phyloP scores from a whole-genome alignment of 53 echinoderm and acorn worm genomes.

The Paelopatides confundens region DNA sequence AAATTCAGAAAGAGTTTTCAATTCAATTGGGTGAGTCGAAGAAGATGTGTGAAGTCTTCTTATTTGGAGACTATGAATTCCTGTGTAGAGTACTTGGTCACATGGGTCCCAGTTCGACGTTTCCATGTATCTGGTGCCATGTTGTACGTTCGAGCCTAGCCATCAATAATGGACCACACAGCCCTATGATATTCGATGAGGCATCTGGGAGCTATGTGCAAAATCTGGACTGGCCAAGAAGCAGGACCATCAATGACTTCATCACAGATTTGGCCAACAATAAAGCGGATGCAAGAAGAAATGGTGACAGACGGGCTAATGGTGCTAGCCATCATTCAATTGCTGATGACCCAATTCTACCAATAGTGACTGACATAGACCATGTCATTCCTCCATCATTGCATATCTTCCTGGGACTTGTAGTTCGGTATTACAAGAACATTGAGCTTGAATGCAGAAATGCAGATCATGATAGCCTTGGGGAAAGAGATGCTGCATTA shows the following conservation, averaged over 20 bases:
- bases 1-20: no score
- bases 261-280: not conserved
- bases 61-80: no score
- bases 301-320: not conserved
- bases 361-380: not conserved
- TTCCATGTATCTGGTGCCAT: not conserved
- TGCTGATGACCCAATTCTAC: not conserved
- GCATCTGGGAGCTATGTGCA: not conserved
- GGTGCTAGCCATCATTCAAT: not conserved
- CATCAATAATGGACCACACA: not conserved
- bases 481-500: not conserved
- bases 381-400: not conserved
- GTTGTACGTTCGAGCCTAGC: not conserved
- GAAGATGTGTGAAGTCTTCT: no score
- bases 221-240: not conserved
- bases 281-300: not conserved
- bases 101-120: no score
- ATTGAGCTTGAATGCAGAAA: not conserved
- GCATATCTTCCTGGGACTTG: not conserved
- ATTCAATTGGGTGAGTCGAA: no score
- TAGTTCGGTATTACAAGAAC: not conserved
- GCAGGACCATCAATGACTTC: not conserved
- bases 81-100: no score
- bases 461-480: not conserved
- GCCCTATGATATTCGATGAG: not conserved